A percentile compares a stretch with the other conserved stretches of the same genome.
These are phyloP conservation scores for Heteromurus nitidus DNA, from an alignment of 2,888 invertebrate species.

Conservation along the genomic window DNA sequence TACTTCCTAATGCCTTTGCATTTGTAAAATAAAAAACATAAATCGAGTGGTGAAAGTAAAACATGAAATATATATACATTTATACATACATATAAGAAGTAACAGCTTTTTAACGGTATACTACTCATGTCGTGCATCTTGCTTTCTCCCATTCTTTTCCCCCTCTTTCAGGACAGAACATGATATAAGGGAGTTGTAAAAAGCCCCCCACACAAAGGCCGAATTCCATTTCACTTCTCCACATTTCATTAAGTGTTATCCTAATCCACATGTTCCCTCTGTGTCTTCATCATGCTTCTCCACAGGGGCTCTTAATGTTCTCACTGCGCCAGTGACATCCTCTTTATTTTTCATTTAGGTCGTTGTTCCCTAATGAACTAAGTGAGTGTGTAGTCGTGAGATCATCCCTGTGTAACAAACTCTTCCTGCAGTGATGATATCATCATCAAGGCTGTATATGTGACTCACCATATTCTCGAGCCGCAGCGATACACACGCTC, in stretches of 20 bases:
- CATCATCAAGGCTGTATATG: too few relatives aligned
- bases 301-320: constrained; percentile 50
- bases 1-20: neutral
- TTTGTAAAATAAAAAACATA: neutral
- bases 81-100: too few relatives aligned
- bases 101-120: too few relatives aligned
- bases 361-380: constrained; percentile 49
- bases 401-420: constrained; percentile 34
- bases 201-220: constrained; percentile 20
- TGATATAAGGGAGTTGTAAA: constrained; percentile 3
- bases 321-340: constrained; percentile 52
- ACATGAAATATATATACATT: neutral
- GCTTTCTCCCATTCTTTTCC: too few relatives aligned
- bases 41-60: neutral
- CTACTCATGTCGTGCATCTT: too few relatives aligned
- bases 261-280: constrained; percentile 44
- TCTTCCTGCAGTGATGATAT: too few relatives aligned
- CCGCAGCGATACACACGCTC: too few relatives aligned
- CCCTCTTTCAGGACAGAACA: neutral
- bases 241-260: constrained; percentile 53
- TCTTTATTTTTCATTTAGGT: constrained; percentile 57
- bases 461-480: too few relatives aligned
- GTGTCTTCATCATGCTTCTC: constrained; percentile 43
- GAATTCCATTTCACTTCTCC: constrained; percentile 27
- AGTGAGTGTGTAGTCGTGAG: constrained; percentile 30